Conservation (phyloP, 64 coral and sea anemone genomes). For the Exaiptasia diaphana region DNA sequence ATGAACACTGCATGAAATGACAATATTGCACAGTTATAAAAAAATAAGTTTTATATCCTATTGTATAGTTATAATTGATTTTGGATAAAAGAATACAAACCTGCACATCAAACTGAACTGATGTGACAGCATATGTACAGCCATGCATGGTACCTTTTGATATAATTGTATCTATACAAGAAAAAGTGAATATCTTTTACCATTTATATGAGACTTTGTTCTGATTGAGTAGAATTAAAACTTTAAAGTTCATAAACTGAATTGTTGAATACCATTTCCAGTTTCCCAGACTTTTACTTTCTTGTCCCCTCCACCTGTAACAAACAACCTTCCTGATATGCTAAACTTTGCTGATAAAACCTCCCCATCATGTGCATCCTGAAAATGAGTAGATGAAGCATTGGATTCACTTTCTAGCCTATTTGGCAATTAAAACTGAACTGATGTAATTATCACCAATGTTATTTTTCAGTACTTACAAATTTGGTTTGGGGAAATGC, state of each 20-base stretch:
- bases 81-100: constrained; percentile 12
- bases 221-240: neutral
- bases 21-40: too few relatives aligned
- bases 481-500: constrained; percentile 79
- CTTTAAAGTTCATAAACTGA: too few relatives aligned
- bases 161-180: constrained; percentile 55
- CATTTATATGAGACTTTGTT: too few relatives aligned
- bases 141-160: constrained; percentile 76
- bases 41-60: too few relatives aligned
- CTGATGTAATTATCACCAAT: too few relatives aligned
- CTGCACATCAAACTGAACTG: constrained; percentile 91
- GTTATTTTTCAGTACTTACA: constrained; percentile 56
- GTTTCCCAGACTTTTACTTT: constrained; percentile 83
- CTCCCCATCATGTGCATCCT: constrained; percentile 93
- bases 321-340: constrained; percentile 65
- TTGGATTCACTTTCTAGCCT: neutral
- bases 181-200: too few relatives aligned
- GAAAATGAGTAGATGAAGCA: neutral
- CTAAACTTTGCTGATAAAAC: constrained; percentile 83
- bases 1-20: too few relatives aligned
- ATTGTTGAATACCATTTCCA: constrained; percentile 48
- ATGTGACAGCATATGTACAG: constrained; percentile 77
- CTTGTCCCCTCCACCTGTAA: constrained; percentile 76
- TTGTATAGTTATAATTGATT: too few relatives aligned
- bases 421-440: too few relatives aligned